These are phyloP conservation scores for Colistium nudipinnis DNA, from an alignment of 2,113 vertebrate genomes.

Conservation along the genomic window DNA sequence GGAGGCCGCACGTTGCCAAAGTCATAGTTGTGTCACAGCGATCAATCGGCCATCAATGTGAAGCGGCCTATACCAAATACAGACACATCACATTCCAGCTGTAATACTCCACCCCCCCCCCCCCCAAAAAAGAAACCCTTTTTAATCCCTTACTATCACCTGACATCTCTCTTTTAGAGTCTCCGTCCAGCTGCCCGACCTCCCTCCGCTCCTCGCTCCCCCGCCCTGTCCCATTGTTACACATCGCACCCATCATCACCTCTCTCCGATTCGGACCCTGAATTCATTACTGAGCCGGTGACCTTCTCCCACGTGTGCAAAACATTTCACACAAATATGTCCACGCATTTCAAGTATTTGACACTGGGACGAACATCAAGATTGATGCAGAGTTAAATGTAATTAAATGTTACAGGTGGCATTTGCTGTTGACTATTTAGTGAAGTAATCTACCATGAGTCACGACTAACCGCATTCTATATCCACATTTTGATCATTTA, in stretches of 20 bases:
- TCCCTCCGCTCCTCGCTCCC: not conserved
- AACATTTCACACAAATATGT: not conserved
- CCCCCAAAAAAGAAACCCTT: too few relatives aligned
- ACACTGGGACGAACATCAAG: not conserved
- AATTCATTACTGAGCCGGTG: slow-evolving; percentile 37
- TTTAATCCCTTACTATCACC: slow-evolving; percentile 7
- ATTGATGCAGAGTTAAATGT: too few relatives aligned
- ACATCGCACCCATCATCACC: slow-evolving; percentile 48
- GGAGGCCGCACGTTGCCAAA: slow-evolving; percentile 59
- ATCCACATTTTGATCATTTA: not conserved
- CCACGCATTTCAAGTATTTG: not conserved
- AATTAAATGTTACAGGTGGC: not conserved
- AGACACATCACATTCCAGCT: slow-evolving; percentile 16
- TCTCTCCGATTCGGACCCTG: slow-evolving; percentile 34
- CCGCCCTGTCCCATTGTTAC: slow-evolving; percentile 4
- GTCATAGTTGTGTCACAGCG: slow-evolving; percentile 71
- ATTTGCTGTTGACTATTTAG: not conserved
- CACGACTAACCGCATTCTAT: not conserved
- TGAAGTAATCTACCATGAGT: not conserved
- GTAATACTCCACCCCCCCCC: not conserved
- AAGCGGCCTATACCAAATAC: slow-evolving; percentile 44
- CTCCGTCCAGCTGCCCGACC: slow-evolving; percentile 15
- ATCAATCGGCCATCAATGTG: slow-evolving; percentile 67
- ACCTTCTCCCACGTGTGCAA: slow-evolving; percentile 28
- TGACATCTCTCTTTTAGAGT: slow-evolving; percentile 14